Conservation (phyloP, 2,888 invertebrate genomes). For the Drosophila helvetica region DNA sequence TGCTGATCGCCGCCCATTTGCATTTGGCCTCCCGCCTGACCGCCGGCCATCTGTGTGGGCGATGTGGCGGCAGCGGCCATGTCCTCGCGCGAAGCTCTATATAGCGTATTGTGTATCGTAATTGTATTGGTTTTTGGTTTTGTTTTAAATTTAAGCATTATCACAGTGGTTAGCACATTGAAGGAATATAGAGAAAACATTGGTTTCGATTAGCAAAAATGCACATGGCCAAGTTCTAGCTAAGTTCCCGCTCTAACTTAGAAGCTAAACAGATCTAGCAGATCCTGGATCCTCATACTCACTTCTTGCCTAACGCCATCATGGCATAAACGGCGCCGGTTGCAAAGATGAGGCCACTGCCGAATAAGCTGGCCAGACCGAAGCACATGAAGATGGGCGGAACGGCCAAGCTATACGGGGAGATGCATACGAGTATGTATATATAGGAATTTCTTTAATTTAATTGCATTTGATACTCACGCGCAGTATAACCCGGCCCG, state of each 20-base stretch:
- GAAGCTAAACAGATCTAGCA: slow-evolving; percentile 22
- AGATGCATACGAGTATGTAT: not conserved
- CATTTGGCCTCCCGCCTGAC: slow-evolving; percentile 84
- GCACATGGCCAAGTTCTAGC: slow-evolving; percentile 15
- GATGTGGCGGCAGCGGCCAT: slow-evolving; percentile 92
- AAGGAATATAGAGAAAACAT: slow-evolving; percentile 70
- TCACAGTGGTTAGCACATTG: slow-evolving; percentile 63
- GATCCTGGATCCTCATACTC: slow-evolving; percentile 84
- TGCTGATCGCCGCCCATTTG: slow-evolving; percentile 86
- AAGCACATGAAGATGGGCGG: slow-evolving; percentile 92
- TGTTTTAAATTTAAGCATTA: slow-evolving; percentile 52
- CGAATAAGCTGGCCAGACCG: slow-evolving; percentile 91
- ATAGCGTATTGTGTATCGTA: slow-evolving; percentile 13
- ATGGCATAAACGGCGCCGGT: slow-evolving; percentile 96
- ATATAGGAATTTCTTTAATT: not conserved
- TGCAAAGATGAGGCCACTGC: slow-evolving; percentile 93
- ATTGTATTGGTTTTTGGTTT: slow-evolving; percentile 26
- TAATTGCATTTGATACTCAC: slow-evolving; percentile 86
- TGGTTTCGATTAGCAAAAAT: slow-evolving; percentile 62
- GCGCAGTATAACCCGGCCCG: slow-evolving; percentile 92
- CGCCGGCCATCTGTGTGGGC: slow-evolving; percentile 86
- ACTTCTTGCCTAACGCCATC: slow-evolving; percentile 98
- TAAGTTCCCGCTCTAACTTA: slow-evolving; percentile 24
- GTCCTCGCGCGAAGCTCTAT: slow-evolving; percentile 92
- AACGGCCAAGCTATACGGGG: slow-evolving; percentile 88